Percentiles rank a stretch among this genome's conserved stretches.
These are phyloP conservation scores for Zalophus californianus DNA, from an alignment of 2,797 vertebrate genomes.

Conservation along the genomic window DNA sequence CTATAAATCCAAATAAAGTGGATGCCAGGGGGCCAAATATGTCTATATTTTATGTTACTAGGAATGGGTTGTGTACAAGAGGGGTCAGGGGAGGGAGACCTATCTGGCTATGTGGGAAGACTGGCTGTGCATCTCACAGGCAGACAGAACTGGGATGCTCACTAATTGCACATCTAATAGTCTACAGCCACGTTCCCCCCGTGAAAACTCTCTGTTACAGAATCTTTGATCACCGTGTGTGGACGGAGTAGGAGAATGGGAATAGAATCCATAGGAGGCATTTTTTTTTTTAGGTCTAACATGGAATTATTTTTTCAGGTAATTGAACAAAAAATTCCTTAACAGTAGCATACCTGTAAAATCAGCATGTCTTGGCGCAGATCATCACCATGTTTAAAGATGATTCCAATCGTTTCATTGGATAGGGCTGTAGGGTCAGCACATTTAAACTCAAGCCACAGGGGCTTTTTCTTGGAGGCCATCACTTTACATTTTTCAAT, in stretches of 20 bases:
- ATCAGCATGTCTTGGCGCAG: conserved; percentile 99
- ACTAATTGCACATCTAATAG: not conserved
- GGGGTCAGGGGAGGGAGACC: not conserved
- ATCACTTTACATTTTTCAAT: conserved; percentile 99
- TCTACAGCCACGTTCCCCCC: not conserved
- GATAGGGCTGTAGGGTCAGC: conserved; percentile 95
- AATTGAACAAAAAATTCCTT: not conserved
- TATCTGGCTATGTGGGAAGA: not conserved
- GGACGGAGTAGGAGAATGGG: not conserved
- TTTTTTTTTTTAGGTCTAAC: not conserved
- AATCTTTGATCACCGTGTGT: not conserved
- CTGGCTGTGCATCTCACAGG: not conserved
- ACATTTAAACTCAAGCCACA: conserved; percentile 98
- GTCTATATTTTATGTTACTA: not conserved
- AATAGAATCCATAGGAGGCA: not conserved
- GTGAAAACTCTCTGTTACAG: not conserved
- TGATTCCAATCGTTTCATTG: conserved; percentile 97
- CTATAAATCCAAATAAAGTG: not conserved
- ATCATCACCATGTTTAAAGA: conserved; percentile 99
- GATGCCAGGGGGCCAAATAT: not conserved
- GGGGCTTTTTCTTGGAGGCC: conserved; percentile 99
- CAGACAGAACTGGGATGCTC: not conserved
- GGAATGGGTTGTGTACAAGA: not conserved
- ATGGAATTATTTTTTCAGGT: conserved; percentile 5
- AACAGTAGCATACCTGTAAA: conserved; percentile 92